phyloP scores from a whole-genome alignment of 2,113 vertebrate genomes.

The Orcinus orca region DNA sequence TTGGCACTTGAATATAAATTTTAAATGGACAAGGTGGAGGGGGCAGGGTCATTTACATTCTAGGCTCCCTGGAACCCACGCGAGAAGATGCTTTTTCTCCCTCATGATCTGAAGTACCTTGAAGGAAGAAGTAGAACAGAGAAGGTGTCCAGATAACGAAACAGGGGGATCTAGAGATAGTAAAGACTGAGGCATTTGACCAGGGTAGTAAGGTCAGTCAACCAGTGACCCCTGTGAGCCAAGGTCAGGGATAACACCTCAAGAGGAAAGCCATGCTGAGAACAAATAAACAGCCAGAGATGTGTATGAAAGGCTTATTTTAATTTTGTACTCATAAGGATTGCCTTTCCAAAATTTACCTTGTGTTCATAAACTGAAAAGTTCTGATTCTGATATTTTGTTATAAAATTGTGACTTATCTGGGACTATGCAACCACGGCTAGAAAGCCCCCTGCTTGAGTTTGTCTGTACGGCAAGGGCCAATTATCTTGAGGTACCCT shows the following conservation, averaged over 20 bases:
- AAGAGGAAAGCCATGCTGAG: neutral
- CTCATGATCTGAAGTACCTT: neutral
- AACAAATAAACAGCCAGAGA: neutral
- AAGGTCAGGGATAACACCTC: neutral
- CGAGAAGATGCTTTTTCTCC: neutral
- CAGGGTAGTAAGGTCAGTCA: neutral
- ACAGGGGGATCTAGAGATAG: neutral
- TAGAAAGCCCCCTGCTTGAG: constrained; percentile 29
- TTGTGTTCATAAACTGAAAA: neutral
- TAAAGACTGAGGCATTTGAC: neutral
- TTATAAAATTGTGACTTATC: neutral
- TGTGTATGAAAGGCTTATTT: neutral
- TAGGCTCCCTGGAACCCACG: neutral
- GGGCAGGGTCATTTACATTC: neutral
- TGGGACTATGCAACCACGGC: neutral
- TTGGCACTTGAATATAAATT: neutral
- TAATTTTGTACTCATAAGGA: neutral
- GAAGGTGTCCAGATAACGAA: neutral
- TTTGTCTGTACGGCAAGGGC: neutral
- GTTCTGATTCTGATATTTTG: neutral
- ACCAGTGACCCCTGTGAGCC: too few species aligned
- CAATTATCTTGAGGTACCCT: neutral
- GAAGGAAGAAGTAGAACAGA: neutral
- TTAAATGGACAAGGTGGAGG: neutral
- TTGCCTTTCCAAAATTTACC: neutral